Conservation (phyloP, 23 tunicate species). For the Trididemnum clinides region DNA sequence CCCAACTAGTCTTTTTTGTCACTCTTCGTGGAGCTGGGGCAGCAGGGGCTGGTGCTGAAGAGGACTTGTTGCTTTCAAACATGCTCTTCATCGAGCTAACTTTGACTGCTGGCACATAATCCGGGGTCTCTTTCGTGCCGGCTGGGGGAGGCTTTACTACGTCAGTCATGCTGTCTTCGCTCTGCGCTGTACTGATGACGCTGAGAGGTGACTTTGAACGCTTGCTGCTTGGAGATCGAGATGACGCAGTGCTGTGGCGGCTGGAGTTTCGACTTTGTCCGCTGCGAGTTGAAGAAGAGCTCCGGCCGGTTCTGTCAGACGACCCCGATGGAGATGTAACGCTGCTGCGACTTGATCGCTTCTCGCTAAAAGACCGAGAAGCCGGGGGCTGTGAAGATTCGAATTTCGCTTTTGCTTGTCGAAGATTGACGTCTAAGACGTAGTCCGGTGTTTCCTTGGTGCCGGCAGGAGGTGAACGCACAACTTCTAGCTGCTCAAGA, state of each 20-base stretch:
- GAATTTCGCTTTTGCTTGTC: conserved; percentile 72
- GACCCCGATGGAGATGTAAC: background rate
- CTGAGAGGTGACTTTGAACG: conserved; percentile 42
- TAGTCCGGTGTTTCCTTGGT: conserved; percentile 77
- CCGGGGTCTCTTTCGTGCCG: conserved; percentile 88
- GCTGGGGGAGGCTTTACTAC: conserved; percentile 92
- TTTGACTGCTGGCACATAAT: conserved; percentile 59
- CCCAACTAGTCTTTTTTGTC: conserved; percentile 21
- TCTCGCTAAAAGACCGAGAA: background rate
- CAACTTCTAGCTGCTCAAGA: conserved; percentile 24
- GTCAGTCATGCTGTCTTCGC: conserved; percentile 45
- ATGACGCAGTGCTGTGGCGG: conserved; percentile 40
- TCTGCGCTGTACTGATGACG: background rate
- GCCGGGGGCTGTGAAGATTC: conserved; percentile 20
- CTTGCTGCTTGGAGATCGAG: background rate
- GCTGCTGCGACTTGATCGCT: conserved; percentile 3
- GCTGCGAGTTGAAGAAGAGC: conserved; percentile 26
- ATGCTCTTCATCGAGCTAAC: conserved; percentile 62
- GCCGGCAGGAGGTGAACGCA: conserved; percentile 89
- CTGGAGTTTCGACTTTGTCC: conserved; percentile 25
- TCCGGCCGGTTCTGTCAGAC: conserved; percentile 41
- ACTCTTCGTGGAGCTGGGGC: conserved; percentile 40
- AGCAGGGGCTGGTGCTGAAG: conserved; percentile 19
- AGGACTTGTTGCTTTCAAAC: conserved; percentile 37
- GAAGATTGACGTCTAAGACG: conserved; percentile 63